Evolutionary conservation across 2,888 invertebrate genomes (phyloP), one percentile per base, ranked within the genome.

Genomic region (Drosophila limbata): DNA sequence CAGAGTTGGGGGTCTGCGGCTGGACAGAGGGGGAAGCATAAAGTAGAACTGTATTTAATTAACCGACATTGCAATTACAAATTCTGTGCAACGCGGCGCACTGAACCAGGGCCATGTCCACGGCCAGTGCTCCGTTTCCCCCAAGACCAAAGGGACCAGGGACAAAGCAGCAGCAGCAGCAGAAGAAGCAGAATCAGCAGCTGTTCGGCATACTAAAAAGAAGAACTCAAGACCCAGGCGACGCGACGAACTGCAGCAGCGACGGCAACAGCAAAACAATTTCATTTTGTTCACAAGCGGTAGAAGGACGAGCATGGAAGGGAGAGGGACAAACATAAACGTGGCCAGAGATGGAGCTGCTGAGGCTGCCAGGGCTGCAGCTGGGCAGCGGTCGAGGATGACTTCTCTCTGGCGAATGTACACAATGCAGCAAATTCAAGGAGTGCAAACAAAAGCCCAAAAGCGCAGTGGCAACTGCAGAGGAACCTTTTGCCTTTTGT

Each of bases 61-160:
- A 90, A 90, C 90, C 88, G 89, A 89, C 90, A 90, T 90, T 81
- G 90, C 88, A 90, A 90, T 90, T 90, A 90, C 89, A 90, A 90
- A 90, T 90, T 90, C 90, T 90, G 88, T 89, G 84, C 87, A 89
- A 73, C 79, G 73, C 79, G 72, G 76, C 69, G 70, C 63, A 62
- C 68, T 74, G 68, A 68, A 65, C 73, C 69, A 55, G 66, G 60
- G 62, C 72, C 57, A 69, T 69, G 77, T 72, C 62, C 62, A 68
- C 39, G 75, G 69, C 42, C 35, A 44, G 62, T 40, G 37, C 57
- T 44, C 33, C 35, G 11, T 11, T 19, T 39, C 42, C 19, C 42
- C 4, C n/a, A 4, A 65, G 50, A 10, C 40, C 53, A 25, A 31
- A n/a, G 35, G 33, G 31, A 28, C 28, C 8, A 28, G 6, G 28